phyloP scores from a whole-genome alignment of 1,140 invertebrate genomes.

The Cydia fagiglandana region DNA sequence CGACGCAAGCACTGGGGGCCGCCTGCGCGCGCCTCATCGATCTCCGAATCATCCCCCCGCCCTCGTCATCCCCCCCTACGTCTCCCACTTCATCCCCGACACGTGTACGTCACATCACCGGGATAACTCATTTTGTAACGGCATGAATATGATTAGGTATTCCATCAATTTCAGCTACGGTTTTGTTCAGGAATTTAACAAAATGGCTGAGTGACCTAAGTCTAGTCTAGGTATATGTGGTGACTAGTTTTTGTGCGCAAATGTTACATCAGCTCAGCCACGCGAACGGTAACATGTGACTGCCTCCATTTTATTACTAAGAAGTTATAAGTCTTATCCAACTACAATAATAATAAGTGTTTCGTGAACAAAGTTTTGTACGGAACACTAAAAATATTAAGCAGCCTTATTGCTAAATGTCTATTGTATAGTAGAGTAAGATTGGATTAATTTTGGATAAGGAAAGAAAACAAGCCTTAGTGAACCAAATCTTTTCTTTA shows the following conservation, averaged over 20 bases:
- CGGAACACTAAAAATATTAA: too few species aligned
- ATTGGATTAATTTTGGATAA: too few species aligned
- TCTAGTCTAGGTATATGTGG: conserved; percentile 37
- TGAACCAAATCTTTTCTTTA: too few species aligned
- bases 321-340: too few species aligned
- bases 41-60: conserved; percentile 44
- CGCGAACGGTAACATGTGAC: conserved; percentile 20
- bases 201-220: conserved; percentile 35
- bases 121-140: conserved; percentile 54
- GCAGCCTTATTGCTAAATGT: too few species aligned
- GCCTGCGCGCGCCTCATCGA: conserved; percentile 57
- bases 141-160: conserved; percentile 11
- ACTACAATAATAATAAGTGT: too few species aligned
- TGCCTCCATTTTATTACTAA: background rate
- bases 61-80: conserved; percentile 36
- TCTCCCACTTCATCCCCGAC: conserved; percentile 44
- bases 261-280: conserved; percentile 47
- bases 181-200: background rate
- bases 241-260: conserved; percentile 49
- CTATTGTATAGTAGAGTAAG: too few species aligned
- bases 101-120: conserved; percentile 57
- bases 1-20: conserved; percentile 21
- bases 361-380: too few species aligned
- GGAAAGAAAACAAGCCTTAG: too few species aligned
- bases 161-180: background rate